phyloP scores from a whole-genome alignment of 2,797 vertebrate species.

The Notolepis coatsorum region DNA sequence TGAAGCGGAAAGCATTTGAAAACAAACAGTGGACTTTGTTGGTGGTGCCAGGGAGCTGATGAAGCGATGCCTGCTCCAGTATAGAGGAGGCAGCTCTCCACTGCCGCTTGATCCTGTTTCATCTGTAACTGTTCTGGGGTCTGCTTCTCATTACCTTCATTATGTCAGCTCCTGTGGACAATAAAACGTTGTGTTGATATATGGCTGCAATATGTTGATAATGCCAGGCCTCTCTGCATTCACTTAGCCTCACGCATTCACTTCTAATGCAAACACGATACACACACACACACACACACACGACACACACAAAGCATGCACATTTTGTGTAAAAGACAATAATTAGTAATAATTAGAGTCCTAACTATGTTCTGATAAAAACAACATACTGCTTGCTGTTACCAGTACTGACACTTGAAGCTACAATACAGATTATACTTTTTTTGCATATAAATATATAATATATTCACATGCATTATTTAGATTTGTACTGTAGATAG shows the following conservation, averaged over 20 bases:
- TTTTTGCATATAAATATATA: too few relatives aligned
- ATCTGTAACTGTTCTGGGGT: constrained; percentile 48
- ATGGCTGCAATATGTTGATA: constrained; percentile 25
- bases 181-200: constrained; percentile 63
- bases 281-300: too few relatives aligned
- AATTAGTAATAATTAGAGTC: not conserved
- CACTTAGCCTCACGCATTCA: too few relatives aligned
- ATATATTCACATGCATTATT: too few relatives aligned
- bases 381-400: too few relatives aligned
- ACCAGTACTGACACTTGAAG: too few relatives aligned
- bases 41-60: constrained; percentile 37
- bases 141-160: constrained; percentile 56
- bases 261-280: too few relatives aligned
- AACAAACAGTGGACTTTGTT: constrained; percentile 23
- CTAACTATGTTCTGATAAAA: not conserved
- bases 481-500: too few relatives aligned
- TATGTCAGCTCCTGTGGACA: constrained; percentile 68
- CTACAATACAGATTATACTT: too few relatives aligned
- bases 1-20: constrained; percentile 19
- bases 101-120: constrained; percentile 43
- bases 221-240: not conserved
- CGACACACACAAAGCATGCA: too few relatives aligned
- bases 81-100: constrained; percentile 32
- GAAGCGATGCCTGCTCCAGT: constrained; percentile 40
- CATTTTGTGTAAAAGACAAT: not conserved